These are phyloP conservation scores for Microcebus ravelobensis DNA, from an alignment of 2,113 vertebrate genomes.

Conservation along the genomic window DNA sequence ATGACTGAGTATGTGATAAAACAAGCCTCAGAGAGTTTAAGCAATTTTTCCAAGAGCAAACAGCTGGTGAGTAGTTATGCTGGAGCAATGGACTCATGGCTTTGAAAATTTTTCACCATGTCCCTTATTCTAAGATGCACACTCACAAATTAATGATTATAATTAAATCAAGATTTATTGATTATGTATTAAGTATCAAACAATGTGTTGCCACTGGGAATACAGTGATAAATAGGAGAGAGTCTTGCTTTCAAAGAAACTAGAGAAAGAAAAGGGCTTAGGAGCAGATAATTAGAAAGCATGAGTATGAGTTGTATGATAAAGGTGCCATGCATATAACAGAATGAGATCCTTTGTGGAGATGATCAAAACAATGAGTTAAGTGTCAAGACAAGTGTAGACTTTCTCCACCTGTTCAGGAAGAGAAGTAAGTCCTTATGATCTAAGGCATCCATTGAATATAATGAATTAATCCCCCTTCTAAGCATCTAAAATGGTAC, in stretches of 20 bases:
- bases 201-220: background rate
- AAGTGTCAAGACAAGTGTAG: background rate
- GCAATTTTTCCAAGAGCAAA: background rate
- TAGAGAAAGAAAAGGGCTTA: background rate
- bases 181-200: background rate
- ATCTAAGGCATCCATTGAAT: background rate
- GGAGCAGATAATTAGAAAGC: background rate
- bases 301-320: background rate
- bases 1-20: background rate
- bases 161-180: slow-evolving; percentile 1
- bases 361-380: background rate
- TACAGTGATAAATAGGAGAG: background rate
- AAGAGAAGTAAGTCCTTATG: background rate
- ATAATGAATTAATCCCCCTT: background rate
- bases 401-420: background rate
- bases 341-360: background rate
- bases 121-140: background rate
- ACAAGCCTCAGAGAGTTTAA: background rate
- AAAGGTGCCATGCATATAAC: background rate
- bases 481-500: background rate
- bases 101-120: background rate
- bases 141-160: background rate
- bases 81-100: background rate
- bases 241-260: background rate
- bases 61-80: background rate